Conservation (phyloP, 2,888 invertebrate species). For the Platypus cylindrus region DNA sequence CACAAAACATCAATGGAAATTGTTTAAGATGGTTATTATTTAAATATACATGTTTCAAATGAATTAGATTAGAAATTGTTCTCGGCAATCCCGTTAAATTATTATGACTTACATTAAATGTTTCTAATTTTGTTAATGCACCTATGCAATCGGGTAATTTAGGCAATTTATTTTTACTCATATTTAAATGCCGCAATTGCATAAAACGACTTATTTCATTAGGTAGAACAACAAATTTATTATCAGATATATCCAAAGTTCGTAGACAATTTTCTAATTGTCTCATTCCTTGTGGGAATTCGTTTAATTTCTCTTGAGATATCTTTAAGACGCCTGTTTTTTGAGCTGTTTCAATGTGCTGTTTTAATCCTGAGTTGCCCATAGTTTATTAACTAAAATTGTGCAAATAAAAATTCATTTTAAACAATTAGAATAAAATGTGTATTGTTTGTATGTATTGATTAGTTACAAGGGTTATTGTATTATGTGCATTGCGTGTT, state of each 20-base stretch:
- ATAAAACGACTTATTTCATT: constrained; percentile 65
- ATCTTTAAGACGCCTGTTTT: constrained; percentile 92
- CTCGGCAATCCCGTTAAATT: constrained; percentile 53
- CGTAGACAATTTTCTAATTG: constrained; percentile 58
- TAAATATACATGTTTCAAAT: constrained; percentile 63
- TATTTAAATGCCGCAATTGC: constrained; percentile 58
- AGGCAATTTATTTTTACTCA: constrained; percentile 73
- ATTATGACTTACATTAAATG: constrained; percentile 70
- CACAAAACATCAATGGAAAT: constrained; percentile 71
- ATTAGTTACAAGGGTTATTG: too few relatives aligned
- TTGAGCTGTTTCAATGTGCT: constrained; percentile 86
- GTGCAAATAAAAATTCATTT: too few relatives aligned
- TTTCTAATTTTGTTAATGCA: constrained; percentile 58
- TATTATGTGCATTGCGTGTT: too few relatives aligned
- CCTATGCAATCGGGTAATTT: constrained; percentile 54
- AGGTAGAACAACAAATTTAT: constrained; percentile 69
- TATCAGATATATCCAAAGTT: constrained; percentile 85
- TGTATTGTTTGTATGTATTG: too few relatives aligned
- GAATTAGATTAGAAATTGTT: constrained; percentile 48
- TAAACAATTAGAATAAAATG: too few relatives aligned
- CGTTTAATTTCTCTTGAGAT: constrained; percentile 68
- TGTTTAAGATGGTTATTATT: constrained; percentile 63
- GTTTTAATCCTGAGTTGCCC: constrained; percentile 84
- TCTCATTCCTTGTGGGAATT: constrained; percentile 59
- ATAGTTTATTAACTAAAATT: constrained; percentile 36